Evolutionary conservation across 2,797 vertebrate genomes (phyloP).

Genomic region (Anomalospiza imberbis): DNA sequence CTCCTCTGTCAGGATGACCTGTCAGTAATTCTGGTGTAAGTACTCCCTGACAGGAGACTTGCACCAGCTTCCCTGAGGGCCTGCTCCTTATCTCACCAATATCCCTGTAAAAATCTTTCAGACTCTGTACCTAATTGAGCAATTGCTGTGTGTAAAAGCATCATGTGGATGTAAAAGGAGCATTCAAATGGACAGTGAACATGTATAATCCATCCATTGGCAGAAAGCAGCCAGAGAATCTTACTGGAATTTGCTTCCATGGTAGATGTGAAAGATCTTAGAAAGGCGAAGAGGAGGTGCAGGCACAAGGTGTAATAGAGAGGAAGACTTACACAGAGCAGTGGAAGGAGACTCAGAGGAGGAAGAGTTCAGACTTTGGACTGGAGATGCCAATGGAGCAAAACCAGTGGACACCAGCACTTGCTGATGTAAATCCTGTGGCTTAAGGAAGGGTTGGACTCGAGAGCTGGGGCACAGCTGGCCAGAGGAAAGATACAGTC

Average conservation of each 20-base stretch:
- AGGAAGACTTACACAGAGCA: background rate
- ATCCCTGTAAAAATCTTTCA: background rate
- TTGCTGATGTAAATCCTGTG: background rate
- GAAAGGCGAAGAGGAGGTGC: background rate
- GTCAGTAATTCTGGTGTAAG: background rate
- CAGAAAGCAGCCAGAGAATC: background rate
- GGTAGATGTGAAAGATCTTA: background rate
- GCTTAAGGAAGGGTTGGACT: background rate
- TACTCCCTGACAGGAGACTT: background rate
- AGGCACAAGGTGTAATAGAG: background rate
- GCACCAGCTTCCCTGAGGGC: background rate
- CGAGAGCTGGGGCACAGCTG: accelerated
- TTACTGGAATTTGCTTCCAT: background rate
- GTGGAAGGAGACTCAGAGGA: background rate
- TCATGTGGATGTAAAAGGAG: background rate
- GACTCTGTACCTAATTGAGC: background rate
- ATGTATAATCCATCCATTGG: background rate
- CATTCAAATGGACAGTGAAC: background rate
- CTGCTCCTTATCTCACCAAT: background rate
- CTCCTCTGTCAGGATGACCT: background rate
- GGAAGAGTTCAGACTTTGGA: background rate
- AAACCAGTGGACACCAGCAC: background rate
- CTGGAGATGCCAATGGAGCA: background rate
- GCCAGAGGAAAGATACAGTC: background rate
- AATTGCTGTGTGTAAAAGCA: background rate